Base-by-base conservation (phyloP, 2,888 invertebrate species). In the Dyspetes luteomarginatus region DNA sequence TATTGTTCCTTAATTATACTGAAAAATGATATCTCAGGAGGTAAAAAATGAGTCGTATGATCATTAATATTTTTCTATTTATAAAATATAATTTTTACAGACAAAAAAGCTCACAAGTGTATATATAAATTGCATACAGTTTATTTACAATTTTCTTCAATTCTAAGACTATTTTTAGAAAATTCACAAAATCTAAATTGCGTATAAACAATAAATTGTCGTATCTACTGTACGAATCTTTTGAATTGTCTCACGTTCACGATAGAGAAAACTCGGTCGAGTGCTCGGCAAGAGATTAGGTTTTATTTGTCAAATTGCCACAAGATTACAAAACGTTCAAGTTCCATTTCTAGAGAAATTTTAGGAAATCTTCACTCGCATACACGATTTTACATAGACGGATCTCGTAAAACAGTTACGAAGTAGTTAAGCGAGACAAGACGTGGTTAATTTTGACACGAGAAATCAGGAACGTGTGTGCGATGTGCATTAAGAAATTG, bases 331-430 rank as follows among this genome's bases (percentile, higher is more conserved):
- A n/a, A n/a, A n/a, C 28, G 52, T 64, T 19, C 12, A 36, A 36
- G 12, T 12, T 3, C 9, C 36, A 12, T 36, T 36, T 36, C 7
- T 36, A n/a, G n/a, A 7, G 36, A 36, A 36, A 36, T 12, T 36
- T 12, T 12, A 12, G 36, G 12, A 64, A 50, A 22, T 58, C 17
- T 17, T 7, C 72, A 19, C 48, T 26, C 28, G 5, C 50, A 17
- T 50, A 17, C 43, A 3, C 30, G 4, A 50, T 65, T 9, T 28
- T 24, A 17, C 55, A 17, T 62, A 58, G 30, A 72, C 71, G 60
- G 62, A 84, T 71, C 74, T 84, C 82, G 77, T 84, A 82, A 85
- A 85, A 82, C 78, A 84, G 84, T 85, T 84, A 82, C 71, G 55
- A 78, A 83, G 82, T 83, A 79, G 82, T 85, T 82, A 71, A 79